Evolutionary conservation across 2,113 vertebrate genomes (phyloP).

Genomic region (Budorcas taxicolor): DNA sequence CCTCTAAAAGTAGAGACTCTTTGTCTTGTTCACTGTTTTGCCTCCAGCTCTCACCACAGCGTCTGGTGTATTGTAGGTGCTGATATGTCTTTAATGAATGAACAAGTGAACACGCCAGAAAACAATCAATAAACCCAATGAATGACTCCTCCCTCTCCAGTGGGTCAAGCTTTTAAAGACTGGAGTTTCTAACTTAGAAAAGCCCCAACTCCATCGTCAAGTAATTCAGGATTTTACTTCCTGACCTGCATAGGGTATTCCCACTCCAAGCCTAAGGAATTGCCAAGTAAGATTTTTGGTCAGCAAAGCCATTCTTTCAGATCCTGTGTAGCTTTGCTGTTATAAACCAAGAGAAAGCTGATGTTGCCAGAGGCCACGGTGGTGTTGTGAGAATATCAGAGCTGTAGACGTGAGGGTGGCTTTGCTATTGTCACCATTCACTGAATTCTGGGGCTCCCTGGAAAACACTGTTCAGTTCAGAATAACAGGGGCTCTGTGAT

Average conservation of each 20-base stretch:
- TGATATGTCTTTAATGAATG: background rate
- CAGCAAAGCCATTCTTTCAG: background rate
- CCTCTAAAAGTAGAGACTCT: background rate
- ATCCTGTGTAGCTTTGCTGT: background rate
- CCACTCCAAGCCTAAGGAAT: background rate
- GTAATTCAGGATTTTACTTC: background rate
- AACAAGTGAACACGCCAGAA: background rate
- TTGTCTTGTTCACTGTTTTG: background rate
- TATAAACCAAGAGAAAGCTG: background rate
- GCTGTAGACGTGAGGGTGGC: background rate
- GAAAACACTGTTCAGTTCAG: background rate
- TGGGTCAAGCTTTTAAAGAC: background rate
- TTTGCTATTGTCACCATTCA: background rate
- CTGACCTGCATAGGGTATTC: background rate
- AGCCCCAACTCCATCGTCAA: background rate
- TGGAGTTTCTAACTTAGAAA: background rate
- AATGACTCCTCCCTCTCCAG: background rate
- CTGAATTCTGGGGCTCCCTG: background rate
- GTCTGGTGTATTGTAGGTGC: background rate
- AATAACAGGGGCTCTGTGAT: background rate
- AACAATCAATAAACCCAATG: background rate
- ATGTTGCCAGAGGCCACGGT: background rate
- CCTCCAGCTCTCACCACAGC: background rate
- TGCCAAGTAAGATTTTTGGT: background rate
- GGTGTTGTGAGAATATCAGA: background rate